A percentile compares a stretch with the other conserved stretches of the same genome.
Conservation (phyloP, 1,140 invertebrate species). For the Ceratosolen fusciceps region DNA sequence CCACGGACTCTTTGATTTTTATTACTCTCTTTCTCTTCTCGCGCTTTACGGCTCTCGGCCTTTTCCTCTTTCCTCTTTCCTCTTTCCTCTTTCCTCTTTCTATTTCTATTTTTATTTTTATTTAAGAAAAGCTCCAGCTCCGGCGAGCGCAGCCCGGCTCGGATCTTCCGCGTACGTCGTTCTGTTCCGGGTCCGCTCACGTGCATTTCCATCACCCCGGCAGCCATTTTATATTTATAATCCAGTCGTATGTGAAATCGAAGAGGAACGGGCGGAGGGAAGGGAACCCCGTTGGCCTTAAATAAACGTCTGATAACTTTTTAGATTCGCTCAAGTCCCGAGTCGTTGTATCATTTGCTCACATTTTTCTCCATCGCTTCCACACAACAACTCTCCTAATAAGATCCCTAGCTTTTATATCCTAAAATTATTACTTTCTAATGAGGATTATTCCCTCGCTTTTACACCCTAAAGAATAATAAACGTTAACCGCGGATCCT, state of each 20-base stretch:
- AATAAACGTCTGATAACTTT: slow-evolving; percentile 4
- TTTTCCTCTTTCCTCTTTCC: neutral
- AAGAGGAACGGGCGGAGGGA: too few species aligned
- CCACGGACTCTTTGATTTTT: slow-evolving; percentile 24
- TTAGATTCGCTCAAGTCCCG: neutral
- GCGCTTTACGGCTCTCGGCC: neutral
- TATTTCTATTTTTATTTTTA: too few species aligned
- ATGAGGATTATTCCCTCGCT: neutral
- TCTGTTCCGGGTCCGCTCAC: neutral
- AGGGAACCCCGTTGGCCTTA: neutral
- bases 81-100: too few species aligned
- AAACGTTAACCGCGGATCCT: neutral
- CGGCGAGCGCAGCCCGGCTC: neutral
- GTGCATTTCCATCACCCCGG: neutral
- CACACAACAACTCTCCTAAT: neutral
- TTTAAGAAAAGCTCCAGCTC: too few species aligned
- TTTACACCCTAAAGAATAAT: neutral
- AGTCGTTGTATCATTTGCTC: neutral
- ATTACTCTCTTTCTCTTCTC: neutral
- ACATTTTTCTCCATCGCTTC: neutral
- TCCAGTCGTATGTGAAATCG: neutral
- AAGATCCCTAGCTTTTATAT: neutral
- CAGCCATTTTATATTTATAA: neutral
- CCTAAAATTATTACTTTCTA: neutral
- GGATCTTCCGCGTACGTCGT: neutral